Evolutionary conservation across 2,888 invertebrate species (phyloP).

Genomic region (Eilema caniola): DNA sequence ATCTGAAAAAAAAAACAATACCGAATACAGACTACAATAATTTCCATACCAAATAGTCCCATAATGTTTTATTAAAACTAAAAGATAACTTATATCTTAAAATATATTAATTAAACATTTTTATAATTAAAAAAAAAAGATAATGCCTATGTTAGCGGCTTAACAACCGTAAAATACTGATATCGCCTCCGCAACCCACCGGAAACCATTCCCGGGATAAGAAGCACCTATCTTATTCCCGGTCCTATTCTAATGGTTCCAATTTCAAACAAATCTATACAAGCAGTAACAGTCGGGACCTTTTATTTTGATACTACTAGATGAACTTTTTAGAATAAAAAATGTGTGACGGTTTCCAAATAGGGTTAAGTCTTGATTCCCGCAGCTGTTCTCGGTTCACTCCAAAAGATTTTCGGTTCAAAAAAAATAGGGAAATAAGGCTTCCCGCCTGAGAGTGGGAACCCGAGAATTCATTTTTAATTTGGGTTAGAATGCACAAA

Average conservation of each 20-base stretch:
- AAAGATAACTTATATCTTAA: not conserved
- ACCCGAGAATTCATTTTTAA: no score
- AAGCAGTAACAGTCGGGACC: not conserved
- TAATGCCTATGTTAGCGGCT: not conserved
- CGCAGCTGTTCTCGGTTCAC: no score
- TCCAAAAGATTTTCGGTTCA: no score
- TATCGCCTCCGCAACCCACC: not conserved
- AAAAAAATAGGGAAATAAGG: no score
- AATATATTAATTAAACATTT: not conserved
- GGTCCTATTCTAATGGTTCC: not conserved
- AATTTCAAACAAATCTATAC: not conserved
- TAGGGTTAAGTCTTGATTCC: no score
- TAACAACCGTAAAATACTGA: not conserved
- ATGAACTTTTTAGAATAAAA: no score
- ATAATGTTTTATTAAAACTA: slow-evolving; percentile 1
- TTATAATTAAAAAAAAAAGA: not conserved
- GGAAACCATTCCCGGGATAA: not conserved
- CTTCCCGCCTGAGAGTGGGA: no score
- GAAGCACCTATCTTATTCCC: not conserved
- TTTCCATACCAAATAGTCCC: not conserved
- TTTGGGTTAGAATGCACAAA: no score
- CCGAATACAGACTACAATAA: not conserved
- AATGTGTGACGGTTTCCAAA: no score
- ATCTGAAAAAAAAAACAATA: not conserved
- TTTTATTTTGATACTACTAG: no score